Percentiles rank a stretch among this genome's conserved stretches.
Conservation (phyloP, 2,797 vertebrate species). For the Cossypha heuglini region DNA sequence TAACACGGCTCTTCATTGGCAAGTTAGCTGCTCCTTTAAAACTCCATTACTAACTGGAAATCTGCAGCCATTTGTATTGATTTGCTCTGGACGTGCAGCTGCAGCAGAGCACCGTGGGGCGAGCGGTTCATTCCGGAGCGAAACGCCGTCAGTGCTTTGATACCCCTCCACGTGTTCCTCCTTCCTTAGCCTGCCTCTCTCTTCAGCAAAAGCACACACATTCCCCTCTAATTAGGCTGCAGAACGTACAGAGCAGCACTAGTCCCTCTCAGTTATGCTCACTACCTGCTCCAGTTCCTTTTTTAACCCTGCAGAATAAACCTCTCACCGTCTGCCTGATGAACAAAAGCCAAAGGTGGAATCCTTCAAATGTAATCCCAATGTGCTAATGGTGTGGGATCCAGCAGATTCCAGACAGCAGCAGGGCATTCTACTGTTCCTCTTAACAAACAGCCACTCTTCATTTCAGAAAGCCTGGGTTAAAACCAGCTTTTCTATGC, state of each 20-base stretch:
- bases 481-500: background rate
- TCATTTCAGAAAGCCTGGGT: conserved; percentile 10
- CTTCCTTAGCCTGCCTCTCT: conserved; percentile 37
- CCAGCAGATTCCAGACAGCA: conserved; percentile 6
- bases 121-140: conserved; percentile 60
- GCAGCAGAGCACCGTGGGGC: conserved; percentile 38
- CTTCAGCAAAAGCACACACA: conserved; percentile 65
- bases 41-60: conserved; percentile 12
- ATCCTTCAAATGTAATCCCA: background rate
- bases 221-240: conserved; percentile 75
- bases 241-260: conserved; percentile 60
- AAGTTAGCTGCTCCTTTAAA: conserved; percentile 41
- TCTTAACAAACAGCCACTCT: conserved; percentile 29
- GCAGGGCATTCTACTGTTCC: background rate
- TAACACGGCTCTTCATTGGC: background rate
- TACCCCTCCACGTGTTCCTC: conserved; percentile 18
- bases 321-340: background rate
- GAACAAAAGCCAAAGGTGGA: conserved; percentile 53
- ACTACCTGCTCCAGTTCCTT: conserved; percentile 52
- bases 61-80: conserved; percentile 53
- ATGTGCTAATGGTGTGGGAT: background rate
- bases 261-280: conserved; percentile 54
- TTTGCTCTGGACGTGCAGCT: conserved; percentile 53
- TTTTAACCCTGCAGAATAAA: conserved; percentile 16
- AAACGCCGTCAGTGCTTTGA: conserved; percentile 53